Conservation (phyloP, 23 tunicate genomes). For the Ascidia mentula region DNA sequence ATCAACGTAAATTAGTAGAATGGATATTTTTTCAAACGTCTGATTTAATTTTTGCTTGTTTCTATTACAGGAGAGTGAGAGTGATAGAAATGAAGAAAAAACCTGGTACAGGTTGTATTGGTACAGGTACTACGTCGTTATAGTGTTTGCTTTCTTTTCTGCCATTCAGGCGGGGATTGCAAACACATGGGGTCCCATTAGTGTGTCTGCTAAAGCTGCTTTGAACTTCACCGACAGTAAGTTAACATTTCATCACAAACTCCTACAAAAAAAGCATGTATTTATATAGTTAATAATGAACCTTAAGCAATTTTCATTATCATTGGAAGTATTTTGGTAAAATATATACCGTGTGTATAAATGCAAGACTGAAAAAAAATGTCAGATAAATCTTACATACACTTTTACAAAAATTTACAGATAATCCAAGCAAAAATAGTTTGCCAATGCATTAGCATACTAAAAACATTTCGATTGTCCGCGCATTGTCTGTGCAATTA, state of each 20-base stretch:
- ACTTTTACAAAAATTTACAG: no score
- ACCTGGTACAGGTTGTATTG: conserved; percentile 9
- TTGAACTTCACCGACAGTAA: conserved; percentile 18
- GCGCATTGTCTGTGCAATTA: no score
- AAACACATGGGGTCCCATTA: conserved; percentile 39
- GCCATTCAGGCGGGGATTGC: conserved; percentile 29
- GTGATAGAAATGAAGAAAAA: neutral
- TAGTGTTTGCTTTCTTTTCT: conserved; percentile 16
- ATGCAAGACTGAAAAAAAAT: no score
- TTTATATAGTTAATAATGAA: no score
- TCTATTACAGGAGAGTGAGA: neutral
- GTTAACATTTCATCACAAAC: neutral
- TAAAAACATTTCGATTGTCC: no score
- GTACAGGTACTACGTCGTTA: conserved; percentile 27
- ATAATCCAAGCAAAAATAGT: no score
- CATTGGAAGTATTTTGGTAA: no score
- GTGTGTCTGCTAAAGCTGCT: conserved; percentile 22
- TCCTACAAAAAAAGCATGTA: no score
- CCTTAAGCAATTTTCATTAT: no score
- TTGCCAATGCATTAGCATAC: no score
- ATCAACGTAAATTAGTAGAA: neutral
- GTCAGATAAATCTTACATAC: no score
- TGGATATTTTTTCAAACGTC: neutral
- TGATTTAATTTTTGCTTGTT: neutral
- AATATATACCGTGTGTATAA: no score